Evolutionary conservation across 2,888 invertebrate species (phyloP).

Genomic region (Apocheima hispidaria): DNA sequence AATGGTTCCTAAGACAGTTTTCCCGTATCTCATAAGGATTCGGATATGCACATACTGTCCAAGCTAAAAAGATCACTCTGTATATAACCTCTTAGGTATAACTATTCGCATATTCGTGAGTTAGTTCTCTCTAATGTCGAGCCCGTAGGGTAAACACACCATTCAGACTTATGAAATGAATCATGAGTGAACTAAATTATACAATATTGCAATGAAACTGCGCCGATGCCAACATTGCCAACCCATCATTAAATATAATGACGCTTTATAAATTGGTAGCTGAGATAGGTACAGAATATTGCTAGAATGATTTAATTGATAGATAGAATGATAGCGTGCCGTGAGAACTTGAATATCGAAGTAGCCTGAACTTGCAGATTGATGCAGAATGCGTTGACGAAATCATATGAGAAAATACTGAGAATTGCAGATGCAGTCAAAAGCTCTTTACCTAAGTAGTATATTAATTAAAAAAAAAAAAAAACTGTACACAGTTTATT

Average conservation of each 20-base stretch:
- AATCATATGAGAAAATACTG: slow-evolving; percentile 15
- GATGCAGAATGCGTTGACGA: slow-evolving; percentile 23
- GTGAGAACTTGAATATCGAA: slow-evolving; percentile 27
- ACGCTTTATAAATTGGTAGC: slow-evolving; percentile 31
- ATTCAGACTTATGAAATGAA: slow-evolving; percentile 40
- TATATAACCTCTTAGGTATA: slow-evolving; percentile 1
- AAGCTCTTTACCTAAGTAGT: neutral
- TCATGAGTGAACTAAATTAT: slow-evolving; percentile 37
- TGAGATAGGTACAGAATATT: slow-evolving; percentile 26
- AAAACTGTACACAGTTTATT: too few relatives aligned
- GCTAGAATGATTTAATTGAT: slow-evolving; percentile 31
- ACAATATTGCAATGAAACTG: slow-evolving; percentile 31
- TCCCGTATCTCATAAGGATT: too few relatives aligned
- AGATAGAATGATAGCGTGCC: slow-evolving; percentile 21
- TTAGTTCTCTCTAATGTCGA: slow-evolving; percentile 18
- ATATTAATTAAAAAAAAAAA: too few relatives aligned
- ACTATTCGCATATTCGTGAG: slow-evolving; percentile 13
- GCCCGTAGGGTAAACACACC: slow-evolving; percentile 28
- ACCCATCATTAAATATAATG: slow-evolving; percentile 37
- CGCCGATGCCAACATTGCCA: slow-evolving; percentile 7
- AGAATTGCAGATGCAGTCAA: neutral
- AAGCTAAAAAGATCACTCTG: too few relatives aligned
- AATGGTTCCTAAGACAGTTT: too few relatives aligned
- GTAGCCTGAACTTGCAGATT: slow-evolving; percentile 20
- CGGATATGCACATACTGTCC: too few relatives aligned